Conservation (phyloP, 2,797 vertebrate species). For the Pangasius larnaudii region DNA sequence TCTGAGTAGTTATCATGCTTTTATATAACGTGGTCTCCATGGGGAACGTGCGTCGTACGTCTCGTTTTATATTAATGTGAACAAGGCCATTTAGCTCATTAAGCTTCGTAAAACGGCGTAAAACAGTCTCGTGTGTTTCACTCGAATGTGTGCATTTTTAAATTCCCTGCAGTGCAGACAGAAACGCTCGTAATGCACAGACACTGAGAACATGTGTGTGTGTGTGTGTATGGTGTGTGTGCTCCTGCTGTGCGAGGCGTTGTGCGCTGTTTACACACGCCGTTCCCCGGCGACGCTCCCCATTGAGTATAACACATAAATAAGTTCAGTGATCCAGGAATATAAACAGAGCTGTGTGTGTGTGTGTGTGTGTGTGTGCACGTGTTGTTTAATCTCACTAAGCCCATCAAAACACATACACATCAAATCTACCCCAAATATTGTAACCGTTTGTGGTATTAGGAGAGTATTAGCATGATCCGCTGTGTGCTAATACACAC, state of each 20-base stretch:
- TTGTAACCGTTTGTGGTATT: constrained; percentile 23
- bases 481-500: background rate
- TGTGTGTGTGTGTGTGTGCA: constrained; percentile 4
- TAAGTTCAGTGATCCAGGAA: constrained; percentile 69
- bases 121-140: constrained; percentile 14
- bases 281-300: constrained; percentile 69
- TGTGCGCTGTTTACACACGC: constrained; percentile 74
- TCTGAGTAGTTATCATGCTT: background rate
- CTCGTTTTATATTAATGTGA: background rate
- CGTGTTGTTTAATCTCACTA: constrained; percentile 9
- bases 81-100: constrained; percentile 15
- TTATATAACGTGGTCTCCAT: background rate
- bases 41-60: background rate
- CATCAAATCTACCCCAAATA: constrained; percentile 29
- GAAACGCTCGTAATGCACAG: background rate
- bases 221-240: background rate
- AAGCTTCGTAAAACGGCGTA: background rate
- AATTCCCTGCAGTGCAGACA: constrained; percentile 1
- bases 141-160: background rate
- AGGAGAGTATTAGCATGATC: background rate
- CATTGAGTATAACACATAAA: constrained; percentile 70
- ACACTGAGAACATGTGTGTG: background rate
- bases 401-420: background rate
- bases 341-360: constrained; percentile 19
- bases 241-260: constrained; percentile 41